Percentiles rank a stretch among this genome's conserved stretches.
Evolutionary conservation across 2,888 invertebrate species (phyloP).

Genomic region (Timandra comae): DNA sequence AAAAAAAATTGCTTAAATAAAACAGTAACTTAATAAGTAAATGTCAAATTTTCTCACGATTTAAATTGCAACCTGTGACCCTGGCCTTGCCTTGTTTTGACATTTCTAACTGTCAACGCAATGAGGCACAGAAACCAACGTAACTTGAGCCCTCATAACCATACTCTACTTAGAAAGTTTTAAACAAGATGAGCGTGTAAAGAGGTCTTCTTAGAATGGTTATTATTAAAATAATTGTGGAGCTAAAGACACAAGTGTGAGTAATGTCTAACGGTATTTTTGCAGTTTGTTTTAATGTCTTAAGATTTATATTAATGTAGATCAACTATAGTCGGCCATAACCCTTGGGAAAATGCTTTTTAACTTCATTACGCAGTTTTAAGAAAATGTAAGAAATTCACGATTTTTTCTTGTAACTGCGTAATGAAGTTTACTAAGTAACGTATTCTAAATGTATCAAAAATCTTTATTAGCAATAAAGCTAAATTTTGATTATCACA

Average conservation of each 20-base stretch:
- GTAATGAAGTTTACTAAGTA: too few relatives aligned
- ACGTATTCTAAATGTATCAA: too few relatives aligned
- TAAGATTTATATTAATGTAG: conserved; percentile 18
- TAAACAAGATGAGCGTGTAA: conserved; percentile 6
- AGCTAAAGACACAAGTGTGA: conserved; percentile 49
- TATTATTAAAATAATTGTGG: conserved; percentile 46
- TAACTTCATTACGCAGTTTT: too few relatives aligned
- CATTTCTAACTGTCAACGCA: conserved; percentile 60
- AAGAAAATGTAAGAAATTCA: too few relatives aligned
- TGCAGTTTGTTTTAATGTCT: conserved; percentile 28
- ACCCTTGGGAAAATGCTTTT: too few relatives aligned
- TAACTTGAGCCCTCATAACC: conserved; percentile 26
- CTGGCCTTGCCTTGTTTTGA: conserved; percentile 49
- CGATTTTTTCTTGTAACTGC: too few relatives aligned
- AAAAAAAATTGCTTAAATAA: conserved; percentile 10
- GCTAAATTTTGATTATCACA: too few relatives aligned
- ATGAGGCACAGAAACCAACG: conserved; percentile 35
- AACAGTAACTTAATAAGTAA: conserved; percentile 23
- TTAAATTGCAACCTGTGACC: conserved; percentile 58
- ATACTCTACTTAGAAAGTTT: conserved; percentile 6
- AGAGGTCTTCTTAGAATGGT: conserved; percentile 34
- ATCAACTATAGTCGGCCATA: neutral
- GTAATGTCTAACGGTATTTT: conserved; percentile 55
- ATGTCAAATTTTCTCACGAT: conserved; percentile 55
- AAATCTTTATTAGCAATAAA: too few relatives aligned